Evolutionary conservation across 1,140 invertebrate genomes (phyloP), one percentile per base, ranked within the genome.

Genomic region (Scylla paramamosain): DNA sequence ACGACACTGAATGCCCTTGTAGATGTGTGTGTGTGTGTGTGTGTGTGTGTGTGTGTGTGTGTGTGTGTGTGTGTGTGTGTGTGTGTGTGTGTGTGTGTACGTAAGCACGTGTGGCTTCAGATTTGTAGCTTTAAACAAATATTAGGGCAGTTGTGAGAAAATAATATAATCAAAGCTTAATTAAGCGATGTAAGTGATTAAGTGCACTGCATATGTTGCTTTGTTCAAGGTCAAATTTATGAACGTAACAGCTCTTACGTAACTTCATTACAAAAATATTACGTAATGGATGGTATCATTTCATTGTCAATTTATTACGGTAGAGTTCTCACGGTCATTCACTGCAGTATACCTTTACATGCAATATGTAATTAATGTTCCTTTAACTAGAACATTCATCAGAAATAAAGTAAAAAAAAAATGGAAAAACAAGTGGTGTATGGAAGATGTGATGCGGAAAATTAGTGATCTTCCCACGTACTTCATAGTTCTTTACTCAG

Each of bases 61-160:
- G 28, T 92, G 91, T 92, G n/a, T 92, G 52, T 92, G 91, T 77
- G 16, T 48, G 31, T 77, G 25, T 92, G 45, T 8, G 91, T 92
- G 91, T 48, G 59, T 92, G 91, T 92, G n/a, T 92, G 52, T 92
- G 91, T 77, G 39, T 48, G 31, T 77, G 39, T 39, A 39, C 39
- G 1, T 39, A 2, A 39, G 39, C 39, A 39, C 39, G 39, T 39
- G 39, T 39, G 84, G 12, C 16, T 88, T 20, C n/a, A 31, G 14
- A 32, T 88, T 20, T 88, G 45, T 88, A 88, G 14, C 31, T 32
- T 45, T 32, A 88, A 45, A 88, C 10, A 45, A 31, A 25, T 3
- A 45, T 45, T 88, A 88, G 2, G 4, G 29, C 14, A 16, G 32
- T n/a, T 7, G 67, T 77, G 67, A 77, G 25, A n/a, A 20, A 25